These are phyloP conservation scores for Phortica variegata DNA, from an alignment of 1,140 invertebrate species.

Conservation along the genomic window DNA sequence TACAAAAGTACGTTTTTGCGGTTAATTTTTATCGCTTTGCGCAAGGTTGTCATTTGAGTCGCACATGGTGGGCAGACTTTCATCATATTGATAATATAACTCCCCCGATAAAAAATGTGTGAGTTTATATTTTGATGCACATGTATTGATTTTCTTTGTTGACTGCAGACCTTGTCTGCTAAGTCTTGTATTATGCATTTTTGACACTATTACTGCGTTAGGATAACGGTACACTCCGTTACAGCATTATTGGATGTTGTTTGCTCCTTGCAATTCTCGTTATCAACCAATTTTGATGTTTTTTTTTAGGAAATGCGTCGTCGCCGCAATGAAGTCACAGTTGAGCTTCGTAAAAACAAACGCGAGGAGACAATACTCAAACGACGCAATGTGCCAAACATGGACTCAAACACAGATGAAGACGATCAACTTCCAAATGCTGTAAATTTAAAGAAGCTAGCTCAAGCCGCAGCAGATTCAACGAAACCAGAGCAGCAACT, in stretches of 20 bases:
- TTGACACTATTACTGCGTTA: too few relatives aligned
- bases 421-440: conserved; percentile 63
- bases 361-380: conserved; percentile 94
- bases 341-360: conserved; percentile 95
- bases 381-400: conserved; percentile 86
- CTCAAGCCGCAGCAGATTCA: conserved; percentile 70
- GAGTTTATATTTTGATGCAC: too few relatives aligned
- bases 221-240: not conserved
- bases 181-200: too few relatives aligned
- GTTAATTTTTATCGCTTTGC: not conserved
- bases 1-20: too few relatives aligned
- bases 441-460: conserved; percentile 63
- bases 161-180: too few relatives aligned
- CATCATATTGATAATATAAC: too few relatives aligned
- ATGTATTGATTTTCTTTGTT: too few relatives aligned
- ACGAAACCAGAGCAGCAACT: conserved; percentile 74
- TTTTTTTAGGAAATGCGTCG: conserved; percentile 85
- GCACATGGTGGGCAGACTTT: not conserved
- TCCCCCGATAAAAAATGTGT: too few relatives aligned
- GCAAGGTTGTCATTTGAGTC: not conserved
- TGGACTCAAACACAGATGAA: conserved; percentile 80
- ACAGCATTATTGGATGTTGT: not conserved
- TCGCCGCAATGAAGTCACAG: conserved; percentile 90
- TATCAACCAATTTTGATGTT: not conserved
- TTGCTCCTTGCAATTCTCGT: not conserved